Evolutionary conservation across 2,888 invertebrate genomes (phyloP), one percentile per base, ranked within the genome.

Genomic region (Leptogaster cylindrica): DNA sequence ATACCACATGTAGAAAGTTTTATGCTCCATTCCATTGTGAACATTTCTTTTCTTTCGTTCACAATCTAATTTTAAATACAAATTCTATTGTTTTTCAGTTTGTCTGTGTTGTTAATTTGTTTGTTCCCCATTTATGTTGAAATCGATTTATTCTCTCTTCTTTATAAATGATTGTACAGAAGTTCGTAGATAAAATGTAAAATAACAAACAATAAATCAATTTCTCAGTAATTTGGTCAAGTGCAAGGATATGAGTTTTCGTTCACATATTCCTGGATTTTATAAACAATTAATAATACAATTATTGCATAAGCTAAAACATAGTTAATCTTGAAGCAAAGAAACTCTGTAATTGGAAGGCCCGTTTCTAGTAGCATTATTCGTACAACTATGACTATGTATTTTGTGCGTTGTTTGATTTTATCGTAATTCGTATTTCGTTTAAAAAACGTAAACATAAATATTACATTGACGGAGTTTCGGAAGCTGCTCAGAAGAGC

Each of bases 71-170:
- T 31, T 25, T 55, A n/a, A 33, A 33, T 55, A 55, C 33, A 52
- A 55, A 28, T 52, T 55, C 55, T 55, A 55, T 55, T 55, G 36
- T 36, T 55, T 36, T 2, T 18, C 36, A 36, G 36, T 55, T 55
- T 52, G 33, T 55, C 28, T 50, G 18, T 46, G 23, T n/a, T 46
- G 25, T 46, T n/a, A 46, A 8, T 28, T 50, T 50, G 23, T 50
- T 50, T 55, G 55, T 36, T 55, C 55, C n/a, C 55, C 55, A 55
- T 55, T 55, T 55, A 55, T 55, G 33, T 36, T 39, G 18, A 55
- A 55, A 55, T 36, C 27, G 33, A 31, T 33, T 31, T 31, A 28
- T 31, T 18, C 28, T 18, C 16, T 46, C 23, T 18, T 20, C 23
- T 20, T 46, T 46, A 23, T 7, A 7, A n/a, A n/a, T 10, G 6